These are phyloP conservation scores for Apamea sordens DNA, from an alignment of 2,888 invertebrate species.

Conservation along the genomic window DNA sequence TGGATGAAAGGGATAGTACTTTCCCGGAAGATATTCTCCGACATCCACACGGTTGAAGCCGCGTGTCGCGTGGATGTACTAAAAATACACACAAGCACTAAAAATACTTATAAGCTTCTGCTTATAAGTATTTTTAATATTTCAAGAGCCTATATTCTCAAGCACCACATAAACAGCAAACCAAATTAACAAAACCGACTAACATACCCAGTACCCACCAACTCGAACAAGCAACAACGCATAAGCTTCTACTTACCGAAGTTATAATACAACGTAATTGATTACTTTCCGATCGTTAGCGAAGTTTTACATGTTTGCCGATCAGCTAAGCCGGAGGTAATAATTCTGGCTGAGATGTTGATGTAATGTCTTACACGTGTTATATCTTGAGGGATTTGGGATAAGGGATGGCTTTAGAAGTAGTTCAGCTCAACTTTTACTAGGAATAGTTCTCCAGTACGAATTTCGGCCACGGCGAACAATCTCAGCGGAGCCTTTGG, in stretches of 20 bases:
- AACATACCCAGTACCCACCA: neutral
- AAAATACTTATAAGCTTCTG: too few species aligned
- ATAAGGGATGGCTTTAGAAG: too few species aligned
- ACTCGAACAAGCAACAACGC: neutral
- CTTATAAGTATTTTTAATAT: neutral
- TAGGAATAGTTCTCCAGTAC: too few species aligned
- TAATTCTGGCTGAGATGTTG: neutral
- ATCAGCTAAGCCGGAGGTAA: neutral
- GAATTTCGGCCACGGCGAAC: too few species aligned
- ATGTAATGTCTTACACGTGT: neutral
- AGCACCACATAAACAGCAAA: neutral
- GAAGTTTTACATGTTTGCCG: conserved; percentile 27
- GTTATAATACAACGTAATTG: conserved; percentile 25
- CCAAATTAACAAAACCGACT: neutral
- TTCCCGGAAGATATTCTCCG: neutral
- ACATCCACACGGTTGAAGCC: neutral
- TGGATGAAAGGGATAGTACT: neutral
- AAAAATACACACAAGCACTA: neutral
- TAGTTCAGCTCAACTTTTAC: neutral
- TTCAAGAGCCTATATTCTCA: neutral
- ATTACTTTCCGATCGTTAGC: conserved; percentile 16
- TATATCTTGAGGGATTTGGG: neutral
- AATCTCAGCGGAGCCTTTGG: too few species aligned
- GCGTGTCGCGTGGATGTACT: neutral
- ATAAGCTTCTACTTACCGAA: neutral